Percentiles rank a stretch among this genome's conserved stretches.
phyloP scores from a whole-genome alignment of 2,797 vertebrate species.

The Apodemus agrarius region DNA sequence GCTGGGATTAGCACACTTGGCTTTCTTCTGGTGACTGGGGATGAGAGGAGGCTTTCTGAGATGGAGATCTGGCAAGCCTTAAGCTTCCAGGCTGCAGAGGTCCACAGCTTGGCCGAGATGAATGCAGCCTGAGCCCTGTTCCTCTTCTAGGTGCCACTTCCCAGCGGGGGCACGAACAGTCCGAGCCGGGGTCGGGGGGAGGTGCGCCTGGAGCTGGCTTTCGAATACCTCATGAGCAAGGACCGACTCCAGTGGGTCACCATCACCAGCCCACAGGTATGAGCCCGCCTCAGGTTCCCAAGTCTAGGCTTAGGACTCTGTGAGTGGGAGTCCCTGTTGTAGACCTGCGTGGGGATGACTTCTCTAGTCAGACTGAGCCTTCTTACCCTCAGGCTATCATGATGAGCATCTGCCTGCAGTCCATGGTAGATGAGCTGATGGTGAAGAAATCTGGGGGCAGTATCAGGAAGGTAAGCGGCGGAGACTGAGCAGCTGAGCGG shows the following conservation, averaged over 20 bases:
- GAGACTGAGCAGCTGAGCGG: not conserved
- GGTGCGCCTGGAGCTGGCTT: conserved; percentile 96
- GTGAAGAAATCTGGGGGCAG: conserved; percentile 99
- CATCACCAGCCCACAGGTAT: conserved; percentile 98
- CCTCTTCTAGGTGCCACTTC: conserved; percentile 91
- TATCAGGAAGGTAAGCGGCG: conserved; percentile 94
- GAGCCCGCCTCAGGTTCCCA: conserved; percentile 59
- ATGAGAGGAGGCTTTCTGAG: not conserved
- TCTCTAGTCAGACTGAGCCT: conserved; percentile 16
- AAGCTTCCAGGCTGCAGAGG: not conserved
- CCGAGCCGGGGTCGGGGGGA: conserved; percentile 93
- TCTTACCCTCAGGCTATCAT: conserved; percentile 93
- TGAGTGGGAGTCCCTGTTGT: conserved; percentile 9
- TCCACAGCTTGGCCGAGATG: not conserved
- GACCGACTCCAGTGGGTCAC: conserved; percentile 99
- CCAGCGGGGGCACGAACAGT: conserved; percentile 90
- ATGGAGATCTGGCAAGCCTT: not conserved
- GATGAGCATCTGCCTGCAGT: conserved; percentile 99
- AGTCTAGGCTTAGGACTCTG: conserved; percentile 55
- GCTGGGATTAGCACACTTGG: not conserved
- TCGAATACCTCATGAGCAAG: conserved; percentile 99
- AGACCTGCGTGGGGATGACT: not conserved
- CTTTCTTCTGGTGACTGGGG: not conserved
- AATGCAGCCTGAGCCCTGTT: not conserved
- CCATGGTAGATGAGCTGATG: conserved; percentile 99